phyloP scores from a whole-genome alignment of 1,140 invertebrate genomes.

The Trichonephila clavata region DNA sequence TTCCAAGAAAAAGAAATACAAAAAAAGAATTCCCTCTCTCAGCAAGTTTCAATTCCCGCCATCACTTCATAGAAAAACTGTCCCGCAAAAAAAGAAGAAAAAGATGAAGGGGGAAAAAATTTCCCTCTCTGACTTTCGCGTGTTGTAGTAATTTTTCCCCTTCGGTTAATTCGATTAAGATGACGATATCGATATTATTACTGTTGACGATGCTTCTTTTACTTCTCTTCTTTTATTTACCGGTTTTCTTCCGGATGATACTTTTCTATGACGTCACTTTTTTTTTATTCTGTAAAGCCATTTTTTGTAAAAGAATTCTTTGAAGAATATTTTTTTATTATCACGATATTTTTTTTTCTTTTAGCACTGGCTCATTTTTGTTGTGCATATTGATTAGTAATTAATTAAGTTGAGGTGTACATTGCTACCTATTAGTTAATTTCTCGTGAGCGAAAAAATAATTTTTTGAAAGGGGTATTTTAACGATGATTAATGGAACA shows the following conservation, averaged over 20 bases:
- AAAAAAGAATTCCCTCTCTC: constrained; percentile 46
- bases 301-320: constrained; percentile 4
- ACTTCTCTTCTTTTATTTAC: constrained; percentile 52
- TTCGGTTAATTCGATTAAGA: constrained; percentile 74
- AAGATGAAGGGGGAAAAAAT: not conserved
- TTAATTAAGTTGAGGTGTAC: constrained; percentile 44
- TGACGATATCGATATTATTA: constrained; percentile 76
- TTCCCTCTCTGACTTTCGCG: not conserved
- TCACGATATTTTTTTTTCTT: not conserved
- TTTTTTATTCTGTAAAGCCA: constrained; percentile 5
- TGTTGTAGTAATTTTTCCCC: constrained; percentile 66
- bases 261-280: not conserved
- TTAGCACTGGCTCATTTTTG: not conserved
- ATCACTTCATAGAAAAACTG: constrained; percentile 4
- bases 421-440: constrained; percentile 26
- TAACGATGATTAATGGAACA: constrained; percentile 5
- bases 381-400: constrained; percentile 28
- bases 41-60: constrained; percentile 36
- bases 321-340: not conserved
- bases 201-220: constrained; percentile 56
- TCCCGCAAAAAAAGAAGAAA: not conserved
- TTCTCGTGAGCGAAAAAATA: not conserved
- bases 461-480: not conserved
- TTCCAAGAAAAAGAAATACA: not conserved
- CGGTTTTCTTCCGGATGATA: constrained; percentile 42